A percentile compares a stretch with the other conserved stretches of the same genome.
phyloP scores from a whole-genome alignment of 2,797 vertebrate species.

The Tragopan temminckii region DNA sequence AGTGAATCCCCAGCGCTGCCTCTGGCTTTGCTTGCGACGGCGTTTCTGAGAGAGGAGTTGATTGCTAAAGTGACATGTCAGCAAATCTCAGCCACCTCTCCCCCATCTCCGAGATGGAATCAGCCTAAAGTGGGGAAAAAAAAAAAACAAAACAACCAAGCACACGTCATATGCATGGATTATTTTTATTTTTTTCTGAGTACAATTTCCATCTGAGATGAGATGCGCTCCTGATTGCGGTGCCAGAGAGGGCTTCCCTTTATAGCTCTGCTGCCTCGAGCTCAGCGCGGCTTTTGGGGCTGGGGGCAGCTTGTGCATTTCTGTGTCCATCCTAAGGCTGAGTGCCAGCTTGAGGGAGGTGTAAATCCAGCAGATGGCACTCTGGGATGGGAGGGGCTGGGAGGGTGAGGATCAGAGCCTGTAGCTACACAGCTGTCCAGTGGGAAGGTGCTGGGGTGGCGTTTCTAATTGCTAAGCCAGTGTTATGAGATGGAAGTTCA shows the following conservation, averaged over 20 bases:
- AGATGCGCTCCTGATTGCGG: constrained; percentile 67
- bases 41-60: constrained; percentile 59
- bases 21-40: constrained; percentile 29
- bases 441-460: background rate
- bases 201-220: constrained; percentile 70
- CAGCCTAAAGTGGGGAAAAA: constrained; percentile 50
- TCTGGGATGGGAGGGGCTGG: background rate
- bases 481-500: background rate
- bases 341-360: background rate
- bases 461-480: fast-evolving
- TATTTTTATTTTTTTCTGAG: constrained; percentile 16
- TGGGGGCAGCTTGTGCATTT: background rate
- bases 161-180: constrained; percentile 48
- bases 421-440: background rate
- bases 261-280: constrained; percentile 53
- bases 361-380: background rate
- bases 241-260: constrained; percentile 68
- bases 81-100: constrained; percentile 71
- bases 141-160: background rate
- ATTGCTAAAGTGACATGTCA: constrained; percentile 73
- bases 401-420: background rate
- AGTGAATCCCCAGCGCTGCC: background rate
- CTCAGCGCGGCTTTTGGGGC: background rate
- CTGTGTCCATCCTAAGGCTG: background rate
- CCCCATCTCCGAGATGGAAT: constrained; percentile 66